Base-by-base conservation (phyloP, 2,888 invertebrate genomes). In the Tromatobia lineatoria region DNA sequence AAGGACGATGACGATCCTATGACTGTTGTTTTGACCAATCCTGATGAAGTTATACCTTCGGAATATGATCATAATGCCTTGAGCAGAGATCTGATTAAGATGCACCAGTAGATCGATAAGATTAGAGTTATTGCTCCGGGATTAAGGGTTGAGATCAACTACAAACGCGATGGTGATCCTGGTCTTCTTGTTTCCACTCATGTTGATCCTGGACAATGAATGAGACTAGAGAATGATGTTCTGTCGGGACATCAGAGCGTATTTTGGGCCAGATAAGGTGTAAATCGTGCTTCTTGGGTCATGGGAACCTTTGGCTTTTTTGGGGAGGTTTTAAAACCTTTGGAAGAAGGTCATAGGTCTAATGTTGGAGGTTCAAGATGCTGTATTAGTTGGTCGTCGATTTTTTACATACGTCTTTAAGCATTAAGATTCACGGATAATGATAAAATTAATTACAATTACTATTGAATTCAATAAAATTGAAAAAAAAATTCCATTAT, bases 311-410 rank as follows among this genome's bases (percentile, higher is more conserved):
- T 67, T 29, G 18, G 42, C 10, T 25, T 76, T 11, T 29, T 57
- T 13, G 76, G 76, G 3, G 76, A 76, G 57, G 54, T 54, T n/a
- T 57, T 76, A 25, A 66, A 76, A 57, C 76, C 76, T 2, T 57
- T 67, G 67, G 66, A 76, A 20, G 75, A 52, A 23, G 75, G 75
- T 15, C 75, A 75, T 20, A 45, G 76, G 47, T 76, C 67, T 8
- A 67, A 57, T 25, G 52, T 75, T n/a, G 76, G 67, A 13, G 76
- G 67, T 15, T 11, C 67, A 8, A 54, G 76, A 13, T 76, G 76
- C 25, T 67, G n/a, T n/a, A 7, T 54, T 18, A 59, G 67, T 57
- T 76, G 67, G 67, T 57, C 57, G 3, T 54, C 67, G 42, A 57
- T 76, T n/a, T 74, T 13, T 45, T 47, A 61, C 13, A 74, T 70